Base-by-base conservation (phyloP, 2,113 vertebrate species). In the Daphoenositta chrysoptera region DNA sequence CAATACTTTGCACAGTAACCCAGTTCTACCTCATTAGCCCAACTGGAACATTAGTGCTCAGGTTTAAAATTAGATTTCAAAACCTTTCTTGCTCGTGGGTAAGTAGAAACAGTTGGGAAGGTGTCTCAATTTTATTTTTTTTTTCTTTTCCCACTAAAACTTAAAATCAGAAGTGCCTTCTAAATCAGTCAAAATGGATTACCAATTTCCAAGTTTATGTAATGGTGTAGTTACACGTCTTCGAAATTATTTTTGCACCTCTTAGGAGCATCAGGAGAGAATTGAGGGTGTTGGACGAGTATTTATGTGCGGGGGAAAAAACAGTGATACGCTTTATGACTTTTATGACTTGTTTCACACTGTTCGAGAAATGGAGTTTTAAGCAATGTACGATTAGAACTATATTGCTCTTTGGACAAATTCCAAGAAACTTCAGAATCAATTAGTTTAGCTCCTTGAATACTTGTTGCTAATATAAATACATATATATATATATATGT, bases 361-460 rank as follows among this genome's bases (percentile, higher is more conserved):
- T 94, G 94, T 87, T 97, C n/a, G 10, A 97, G 97, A 97, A 97
- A 96, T 83, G 97, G 95, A 95, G 94, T 97, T 98, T 97, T 95
- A 97, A 98, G 95, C 96, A 97, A 97, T 94, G 78, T 96, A 97
- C 94, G 96, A 95, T 97, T 96, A 96, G 97, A 98, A 95, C 72
- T 96, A 77, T 92, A 96, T 97, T 95, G 79, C 92, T 97, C 58
- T 96, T 96, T 97, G 96, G 97, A 97, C 37, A 92, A 96, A 91
- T 73, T 97, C 97, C 96, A 97, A 95, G 96, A 65, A 97, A 96
- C 83, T 97, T 65, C 37, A 65, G 87, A 93, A 97, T 97, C 95
- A 95, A 96, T 97, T 94, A 94, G 83, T 97, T 96, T 78, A 94
- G 78, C 89, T 88, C 76, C 85, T 95, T 65, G 80, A 89, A 96